Base-by-base conservation (phyloP, 2,888 invertebrate species). In the Reticulitermes lucifugus region DNA sequence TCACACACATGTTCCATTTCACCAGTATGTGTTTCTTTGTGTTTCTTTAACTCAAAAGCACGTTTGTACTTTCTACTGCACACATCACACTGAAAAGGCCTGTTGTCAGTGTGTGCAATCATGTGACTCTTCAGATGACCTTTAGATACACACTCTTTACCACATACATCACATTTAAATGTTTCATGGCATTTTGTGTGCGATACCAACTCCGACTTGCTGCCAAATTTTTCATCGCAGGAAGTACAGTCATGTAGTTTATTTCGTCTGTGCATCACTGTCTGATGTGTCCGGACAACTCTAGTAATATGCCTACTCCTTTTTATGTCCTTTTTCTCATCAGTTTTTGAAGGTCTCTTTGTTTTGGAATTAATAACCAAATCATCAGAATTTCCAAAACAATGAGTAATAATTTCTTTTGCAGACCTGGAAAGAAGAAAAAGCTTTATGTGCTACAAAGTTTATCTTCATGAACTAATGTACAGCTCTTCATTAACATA, bases 71-170 rank as follows among this genome's bases (percentile, higher is more conserved):
- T 88, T 65, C 89, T 88, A n/a, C 88, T 88, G 84, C 89, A 90
- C 41, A 89, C 88, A 87, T 90, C 89, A 86, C 90, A 90, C 0
- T 90, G 89, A 41, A 92, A 93, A 41, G 93, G 93, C 21, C 93
- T 88, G 35, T 92, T 92, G 0, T 92, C 93, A 1, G 93, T 90
- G 86, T 91, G 91, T 88, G 90, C 90, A 86, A 90, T 90, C 41
- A 90, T 87, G 86, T 91, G 91, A 2, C 90, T 90, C 84, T 90
- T 89, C 84, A 89, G 86, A 79, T 88, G 88, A 25, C 89, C 84
- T 46, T 85, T 87, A 2, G 83, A 75, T 14, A 83, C 55, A 46
- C 84, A 87, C 12, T 51, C 71, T 79, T 86, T 87, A 7, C 80
- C 79, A 70, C 87, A 87, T 10, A 83, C 46, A 25, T 65, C 83